Base-by-base conservation (phyloP, 1,140 invertebrate genomes). In the Drosophila insularis region DNA sequence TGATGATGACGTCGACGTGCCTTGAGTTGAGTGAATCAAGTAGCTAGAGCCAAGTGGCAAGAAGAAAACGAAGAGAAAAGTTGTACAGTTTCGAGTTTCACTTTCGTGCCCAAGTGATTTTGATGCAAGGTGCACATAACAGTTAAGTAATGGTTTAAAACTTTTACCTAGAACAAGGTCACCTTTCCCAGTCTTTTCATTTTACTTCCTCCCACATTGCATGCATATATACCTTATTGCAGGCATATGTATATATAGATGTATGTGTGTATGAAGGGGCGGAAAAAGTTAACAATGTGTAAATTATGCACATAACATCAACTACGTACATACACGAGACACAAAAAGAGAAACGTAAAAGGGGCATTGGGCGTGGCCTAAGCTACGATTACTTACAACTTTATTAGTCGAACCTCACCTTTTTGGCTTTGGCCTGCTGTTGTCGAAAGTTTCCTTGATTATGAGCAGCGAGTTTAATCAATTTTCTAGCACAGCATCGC, bases 101-200 rank as follows among this genome's bases (percentile, higher is more conserved):
- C 82, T 86, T 86, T 86, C 82, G 75, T 66, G 82, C 81, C 81
- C 81, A 86, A 86, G 81, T 86, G 81, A 86, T 78, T 86, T 87
- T 77, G 60, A 60, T 60, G 67, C 27, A 64, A 67, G 81, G 82
- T 82, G 82, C 79, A 81, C 84, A 86, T 86, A 86, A 86, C 81
- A 87, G 79, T 87, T 87, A 86, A 86, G 82, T 86, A 86, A 86
- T 86, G 82, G 81, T 86, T 86, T 87, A 76, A 86, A 86, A 86
- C 75, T 86, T 86, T 75, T 66, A 43, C 78, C 53, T 61, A 68
- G 64, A 74, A 68, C 78, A 73, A 68, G 78, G 74, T 43, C 64
- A 31, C 70, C 61, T 2, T 17, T 64, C 37, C 50, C 43, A 17
- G 11, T 19, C 43, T 46, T 46, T 46, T 46, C 14, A 17, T 19